These are phyloP conservation scores for Portevinia maculata DNA, from an alignment of 2,888 invertebrate genomes.

Conservation along the genomic window DNA sequence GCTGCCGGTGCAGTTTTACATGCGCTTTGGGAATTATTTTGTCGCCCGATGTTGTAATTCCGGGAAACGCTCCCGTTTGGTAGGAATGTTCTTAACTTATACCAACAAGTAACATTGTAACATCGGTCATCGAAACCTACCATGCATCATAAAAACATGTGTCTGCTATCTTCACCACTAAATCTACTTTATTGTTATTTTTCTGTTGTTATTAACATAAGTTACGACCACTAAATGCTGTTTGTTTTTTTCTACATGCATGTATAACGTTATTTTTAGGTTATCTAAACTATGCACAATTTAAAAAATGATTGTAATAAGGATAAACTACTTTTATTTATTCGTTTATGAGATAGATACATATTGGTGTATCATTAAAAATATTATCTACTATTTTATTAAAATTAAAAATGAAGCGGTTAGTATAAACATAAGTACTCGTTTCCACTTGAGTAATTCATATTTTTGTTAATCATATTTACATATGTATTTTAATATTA, in stretches of 20 bases:
- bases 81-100: too few relatives aligned
- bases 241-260: slow-evolving; percentile 7
- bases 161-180: neutral
- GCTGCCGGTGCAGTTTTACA: too few relatives aligned
- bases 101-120: too few relatives aligned
- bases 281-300: slow-evolving; percentile 50
- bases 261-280: slow-evolving; percentile 36
- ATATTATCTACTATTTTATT: slow-evolving; percentile 29
- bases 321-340: slow-evolving; percentile 8
- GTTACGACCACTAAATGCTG: slow-evolving; percentile 5
- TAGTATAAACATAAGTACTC: slow-evolving; percentile 14
- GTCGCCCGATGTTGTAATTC: too few relatives aligned
- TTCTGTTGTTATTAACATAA: slow-evolving; percentile 28
- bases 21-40: too few relatives aligned
- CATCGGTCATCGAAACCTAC: too few relatives aligned
- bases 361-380: slow-evolving; percentile 28
- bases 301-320: slow-evolving; percentile 13
- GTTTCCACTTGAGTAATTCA: slow-evolving; percentile 38
- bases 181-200: neutral
- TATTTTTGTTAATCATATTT: slow-evolving; percentile 57
- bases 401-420: slow-evolving; percentile 17
- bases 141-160: too few relatives aligned
- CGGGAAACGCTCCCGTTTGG: too few relatives aligned
- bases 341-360: slow-evolving; percentile 7
- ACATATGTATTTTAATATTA: slow-evolving; percentile 36